phyloP scores from a whole-genome alignment of 2,888 invertebrate genomes.

The Phoronis australis region DNA sequence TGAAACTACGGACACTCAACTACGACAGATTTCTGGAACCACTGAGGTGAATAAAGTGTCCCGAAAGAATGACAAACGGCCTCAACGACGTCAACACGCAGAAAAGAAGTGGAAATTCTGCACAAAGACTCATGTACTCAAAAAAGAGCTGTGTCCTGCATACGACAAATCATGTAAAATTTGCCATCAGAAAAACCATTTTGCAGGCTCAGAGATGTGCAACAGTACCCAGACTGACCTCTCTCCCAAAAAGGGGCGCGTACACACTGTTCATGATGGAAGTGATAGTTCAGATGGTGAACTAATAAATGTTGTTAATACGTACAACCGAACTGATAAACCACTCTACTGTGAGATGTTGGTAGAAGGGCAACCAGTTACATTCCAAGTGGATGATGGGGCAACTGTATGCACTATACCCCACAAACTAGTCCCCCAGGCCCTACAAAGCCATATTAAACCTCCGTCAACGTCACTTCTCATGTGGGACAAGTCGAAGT shows the following conservation, averaged over 20 bases:
- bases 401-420: conserved; percentile 3
- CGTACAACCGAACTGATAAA: too few relatives aligned
- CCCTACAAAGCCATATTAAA: not conserved
- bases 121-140: not conserved
- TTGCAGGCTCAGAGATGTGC: too few relatives aligned
- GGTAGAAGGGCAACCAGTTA: not conserved
- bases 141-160: conserved; percentile 6
- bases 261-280: not conserved
- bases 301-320: not conserved
- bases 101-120: conserved; percentile 6
- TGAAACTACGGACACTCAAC: too few relatives aligned
- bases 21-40: not conserved
- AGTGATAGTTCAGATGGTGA: not conserved
- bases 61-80: too few relatives aligned
- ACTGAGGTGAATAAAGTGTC: not conserved
- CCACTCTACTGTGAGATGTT: conserved; percentile 5
- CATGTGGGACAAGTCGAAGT: not conserved
- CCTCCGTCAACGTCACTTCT: not conserved
- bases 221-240: too few relatives aligned
- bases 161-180: conserved; percentile 4
- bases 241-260: conserved; percentile 1
- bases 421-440: not conserved
- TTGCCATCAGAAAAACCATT: conserved; percentile 3
- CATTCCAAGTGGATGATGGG: conserved; percentile 4
- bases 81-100: too few relatives aligned